phyloP scores from a whole-genome alignment of 2,888 invertebrate species.

The Tetramorium bicarinatum region DNA sequence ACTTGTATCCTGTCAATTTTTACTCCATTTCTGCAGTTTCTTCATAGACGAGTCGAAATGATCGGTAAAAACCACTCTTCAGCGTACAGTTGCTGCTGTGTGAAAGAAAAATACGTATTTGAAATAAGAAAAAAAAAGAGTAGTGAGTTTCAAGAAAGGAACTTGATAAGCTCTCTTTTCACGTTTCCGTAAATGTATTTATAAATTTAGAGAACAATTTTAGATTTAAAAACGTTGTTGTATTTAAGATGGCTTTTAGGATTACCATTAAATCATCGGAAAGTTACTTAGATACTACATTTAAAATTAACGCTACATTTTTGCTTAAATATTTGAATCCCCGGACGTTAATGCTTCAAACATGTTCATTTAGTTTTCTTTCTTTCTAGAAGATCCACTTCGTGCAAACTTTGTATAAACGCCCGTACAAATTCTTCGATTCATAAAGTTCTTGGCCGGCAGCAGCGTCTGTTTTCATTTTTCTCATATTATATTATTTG shows the following conservation, averaged over 20 bases:
- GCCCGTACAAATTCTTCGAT: neutral
- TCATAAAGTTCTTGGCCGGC: neutral
- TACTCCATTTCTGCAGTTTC: neutral
- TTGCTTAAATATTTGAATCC: neutral
- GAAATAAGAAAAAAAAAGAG: neutral
- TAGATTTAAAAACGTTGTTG: neutral
- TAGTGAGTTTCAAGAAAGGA: neutral
- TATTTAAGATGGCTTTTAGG: neutral
- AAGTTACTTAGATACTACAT: neutral
- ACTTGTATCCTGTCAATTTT: conserved; percentile 4
- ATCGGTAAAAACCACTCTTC: neutral
- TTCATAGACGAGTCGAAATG: neutral
- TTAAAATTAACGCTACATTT: conserved; percentile 11
- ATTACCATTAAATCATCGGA: neutral
- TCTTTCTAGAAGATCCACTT: neutral
- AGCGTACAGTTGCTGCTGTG: neutral
- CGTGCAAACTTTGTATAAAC: neutral
- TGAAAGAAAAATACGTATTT: conserved; percentile 5
- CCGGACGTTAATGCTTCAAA: neutral
- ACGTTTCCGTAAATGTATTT: neutral
- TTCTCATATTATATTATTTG: neutral
- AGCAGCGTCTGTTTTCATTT: neutral
- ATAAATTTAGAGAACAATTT: neutral
- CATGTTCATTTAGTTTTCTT: neutral
- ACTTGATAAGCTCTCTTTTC: neutral